Conservation (phyloP, 1,140 invertebrate genomes). For the Sipha flava region DNA sequence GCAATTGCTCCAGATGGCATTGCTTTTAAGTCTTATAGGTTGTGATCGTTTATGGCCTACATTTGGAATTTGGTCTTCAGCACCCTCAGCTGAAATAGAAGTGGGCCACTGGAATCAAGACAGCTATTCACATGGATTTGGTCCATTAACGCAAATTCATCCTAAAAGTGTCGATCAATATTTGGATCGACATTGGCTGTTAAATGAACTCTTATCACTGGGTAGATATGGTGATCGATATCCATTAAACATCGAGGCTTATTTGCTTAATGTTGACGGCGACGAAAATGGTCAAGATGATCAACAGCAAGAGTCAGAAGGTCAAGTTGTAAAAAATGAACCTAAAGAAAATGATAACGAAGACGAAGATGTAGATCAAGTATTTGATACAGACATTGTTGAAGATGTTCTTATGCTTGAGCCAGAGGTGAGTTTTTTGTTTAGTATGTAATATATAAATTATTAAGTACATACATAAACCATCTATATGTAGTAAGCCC, state of each 20-base stretch:
- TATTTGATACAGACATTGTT: slow-evolving; percentile 1
- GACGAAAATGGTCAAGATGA: background rate
- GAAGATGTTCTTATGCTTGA: background rate
- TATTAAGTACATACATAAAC: background rate
- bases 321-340: background rate
- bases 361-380: background rate
- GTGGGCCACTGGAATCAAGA: background rate
- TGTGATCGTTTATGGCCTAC: background rate
- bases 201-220: background rate
- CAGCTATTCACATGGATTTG: background rate
- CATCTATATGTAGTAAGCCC: background rate
- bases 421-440: slow-evolving; percentile 4
- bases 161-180: background rate
- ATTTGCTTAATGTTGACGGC: background rate
- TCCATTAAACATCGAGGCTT: slow-evolving; percentile 17
- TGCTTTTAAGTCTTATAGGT: slow-evolving; percentile 8
- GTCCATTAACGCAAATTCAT: background rate
- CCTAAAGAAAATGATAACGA: background rate
- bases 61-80: background rate
- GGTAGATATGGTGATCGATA: slow-evolving; percentile 5
- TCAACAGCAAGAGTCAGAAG: background rate
- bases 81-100: background rate
- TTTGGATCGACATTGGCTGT: background rate
- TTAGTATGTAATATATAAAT: background rate
- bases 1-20: slow-evolving; percentile 13